phyloP scores from a whole-genome alignment of 2,888 invertebrate species.

The Drosophila villosipedis region DNA sequence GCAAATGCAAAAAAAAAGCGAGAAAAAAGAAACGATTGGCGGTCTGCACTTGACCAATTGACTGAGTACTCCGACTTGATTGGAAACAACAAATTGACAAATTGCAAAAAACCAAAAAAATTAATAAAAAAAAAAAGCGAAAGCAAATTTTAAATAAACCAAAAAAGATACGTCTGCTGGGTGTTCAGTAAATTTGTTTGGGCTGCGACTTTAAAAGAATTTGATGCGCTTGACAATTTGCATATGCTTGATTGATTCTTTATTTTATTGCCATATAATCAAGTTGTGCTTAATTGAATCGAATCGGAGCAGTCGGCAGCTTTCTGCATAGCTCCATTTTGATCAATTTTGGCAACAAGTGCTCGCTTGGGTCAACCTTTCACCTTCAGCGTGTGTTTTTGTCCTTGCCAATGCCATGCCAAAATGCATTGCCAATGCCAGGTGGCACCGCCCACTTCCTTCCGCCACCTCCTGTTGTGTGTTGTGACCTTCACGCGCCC shows the following conservation, averaged over 20 bases:
- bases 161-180: constrained; percentile 17
- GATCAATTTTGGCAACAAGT: constrained; percentile 56
- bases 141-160: constrained; percentile 10
- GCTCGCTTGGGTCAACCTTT: constrained; percentile 47
- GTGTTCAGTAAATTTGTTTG: constrained; percentile 8
- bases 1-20: constrained; percentile 17
- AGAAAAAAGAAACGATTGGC: constrained; percentile 46
- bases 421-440: constrained; percentile 62
- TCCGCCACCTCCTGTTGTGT: neutral
- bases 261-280: constrained; percentile 64
- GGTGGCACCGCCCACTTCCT: constrained; percentile 56
- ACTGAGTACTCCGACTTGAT: constrained; percentile 64
- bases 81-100: constrained; percentile 56
- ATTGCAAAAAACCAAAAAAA: constrained; percentile 33
- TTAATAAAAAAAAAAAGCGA: constrained; percentile 4
- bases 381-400: constrained; percentile 48
- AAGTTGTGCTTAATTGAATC: constrained; percentile 49
- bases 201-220: neutral
- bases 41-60: constrained; percentile 79
- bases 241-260: constrained; percentile 64
- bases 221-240: constrained; percentile 22
- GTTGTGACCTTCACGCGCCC: constrained; percentile 66
- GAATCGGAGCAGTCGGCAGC: neutral
- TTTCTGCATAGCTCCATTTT: constrained; percentile 1
- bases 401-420: constrained; percentile 65